A percentile compares a stretch with the other conserved stretches of the same genome.
Evolutionary conservation across 2,113 vertebrate species (phyloP).

Genomic region (Bujurquina vittata): DNA sequence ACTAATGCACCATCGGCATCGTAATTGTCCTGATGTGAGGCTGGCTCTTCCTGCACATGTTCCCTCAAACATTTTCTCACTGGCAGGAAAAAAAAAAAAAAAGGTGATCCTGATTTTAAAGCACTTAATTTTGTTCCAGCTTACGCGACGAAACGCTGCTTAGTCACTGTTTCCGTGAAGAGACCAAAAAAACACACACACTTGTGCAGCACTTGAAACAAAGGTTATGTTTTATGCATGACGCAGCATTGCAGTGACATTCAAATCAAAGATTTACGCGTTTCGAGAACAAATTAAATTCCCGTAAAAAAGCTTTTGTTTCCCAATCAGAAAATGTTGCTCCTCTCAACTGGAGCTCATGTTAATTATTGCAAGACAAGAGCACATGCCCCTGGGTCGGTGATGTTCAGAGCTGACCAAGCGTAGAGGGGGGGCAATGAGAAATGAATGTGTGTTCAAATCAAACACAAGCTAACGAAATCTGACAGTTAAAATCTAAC

Average conservation of each 20-base stretch:
- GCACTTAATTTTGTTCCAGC: conserved; percentile 60
- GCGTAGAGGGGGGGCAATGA: conserved; percentile 40
- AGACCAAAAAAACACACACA: conserved; percentile 1
- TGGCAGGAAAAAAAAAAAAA: not conserved
- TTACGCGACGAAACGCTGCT: conserved; percentile 24
- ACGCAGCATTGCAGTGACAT: not conserved
- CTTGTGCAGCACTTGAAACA: conserved; percentile 55
- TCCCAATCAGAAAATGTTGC: conserved; percentile 22
- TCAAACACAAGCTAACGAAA: conserved; percentile 64
- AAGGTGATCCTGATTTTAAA: not conserved
- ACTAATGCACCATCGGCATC: conserved; percentile 13
- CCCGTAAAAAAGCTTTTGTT: not conserved
- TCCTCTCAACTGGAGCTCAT: conserved; percentile 58
- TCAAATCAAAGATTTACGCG: conserved; percentile 2
- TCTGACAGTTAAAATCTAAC: conserved; percentile 71
- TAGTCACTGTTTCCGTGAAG: conserved; percentile 2
- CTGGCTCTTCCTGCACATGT: conserved; percentile 9
- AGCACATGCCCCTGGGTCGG: conserved; percentile 58
- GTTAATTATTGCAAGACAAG: conserved; percentile 68
- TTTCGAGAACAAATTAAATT: not conserved
- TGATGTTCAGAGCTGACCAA: conserved; percentile 61
- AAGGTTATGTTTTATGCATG: conserved; percentile 16
- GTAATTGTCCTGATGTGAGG: conserved; percentile 16
- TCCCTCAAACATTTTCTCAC: not conserved
- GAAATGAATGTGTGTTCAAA: conserved; percentile 54